phyloP scores from a whole-genome alignment of 2,113 vertebrate species.

The Candoia aspera region DNA sequence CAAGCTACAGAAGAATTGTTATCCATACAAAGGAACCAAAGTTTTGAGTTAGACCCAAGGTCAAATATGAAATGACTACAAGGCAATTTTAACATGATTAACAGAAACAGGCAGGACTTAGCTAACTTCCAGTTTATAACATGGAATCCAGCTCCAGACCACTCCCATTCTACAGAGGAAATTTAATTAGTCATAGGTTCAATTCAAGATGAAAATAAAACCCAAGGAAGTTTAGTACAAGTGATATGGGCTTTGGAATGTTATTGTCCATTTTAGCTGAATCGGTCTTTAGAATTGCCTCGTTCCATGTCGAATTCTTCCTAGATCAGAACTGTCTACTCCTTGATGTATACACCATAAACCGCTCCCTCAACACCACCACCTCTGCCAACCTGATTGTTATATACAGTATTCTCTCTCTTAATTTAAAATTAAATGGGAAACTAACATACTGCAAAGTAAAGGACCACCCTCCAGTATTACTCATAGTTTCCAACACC shows the following conservation, averaged over 20 bases:
- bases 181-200: not conserved
- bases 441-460: too few species aligned
- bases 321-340: too few species aligned
- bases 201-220: not conserved
- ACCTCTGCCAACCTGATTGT: too few species aligned
- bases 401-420: too few species aligned
- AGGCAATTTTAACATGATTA: not conserved
- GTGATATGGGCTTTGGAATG: fast-evolving
- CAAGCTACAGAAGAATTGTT: not conserved
- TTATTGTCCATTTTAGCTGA: not conserved
- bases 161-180: not conserved
- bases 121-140: not conserved
- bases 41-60: fast-evolving
- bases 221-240: not conserved
- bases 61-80: not conserved
- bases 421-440: too few species aligned
- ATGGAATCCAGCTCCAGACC: not conserved
- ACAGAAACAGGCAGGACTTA: not conserved
- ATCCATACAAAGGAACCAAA: fast-evolving
- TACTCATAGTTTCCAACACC: too few species aligned
- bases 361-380: too few species aligned
- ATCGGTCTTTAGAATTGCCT: not conserved
- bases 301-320: not conserved
- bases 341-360: too few species aligned
- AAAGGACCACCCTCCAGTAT: too few species aligned